Conservation (phyloP, 2,888 invertebrate species). For the Anodontia alba region DNA sequence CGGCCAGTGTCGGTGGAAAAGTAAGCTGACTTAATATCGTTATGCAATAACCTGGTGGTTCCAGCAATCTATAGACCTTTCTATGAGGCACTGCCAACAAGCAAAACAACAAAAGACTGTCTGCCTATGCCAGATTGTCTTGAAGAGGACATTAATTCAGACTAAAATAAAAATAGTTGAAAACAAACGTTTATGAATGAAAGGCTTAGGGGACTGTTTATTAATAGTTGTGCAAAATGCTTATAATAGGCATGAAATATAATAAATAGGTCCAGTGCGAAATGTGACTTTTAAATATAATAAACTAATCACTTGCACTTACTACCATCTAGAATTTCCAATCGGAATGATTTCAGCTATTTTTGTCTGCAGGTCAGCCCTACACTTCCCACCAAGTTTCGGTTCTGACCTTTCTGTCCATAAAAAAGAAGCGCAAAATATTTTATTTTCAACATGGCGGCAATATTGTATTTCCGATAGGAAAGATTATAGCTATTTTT, state of each 20-base stretch:
- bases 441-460: too few relatives aligned
- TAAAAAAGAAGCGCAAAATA: too few relatives aligned
- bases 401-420: too few relatives aligned
- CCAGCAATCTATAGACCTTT: conserved; percentile 13
- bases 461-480: too few relatives aligned
- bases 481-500: too few relatives aligned
- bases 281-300: background rate
- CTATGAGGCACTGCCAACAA: conserved; percentile 25
- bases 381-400: too few relatives aligned
- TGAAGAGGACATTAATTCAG: conserved; percentile 20
- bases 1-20: conserved; percentile 24
- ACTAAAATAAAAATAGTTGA: background rate
- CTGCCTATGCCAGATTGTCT: conserved; percentile 20
- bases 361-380: too few relatives aligned
- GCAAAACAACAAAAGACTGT: conserved; percentile 18
- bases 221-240: background rate
- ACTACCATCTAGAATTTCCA: too few relatives aligned
- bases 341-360: too few relatives aligned
- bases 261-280: too few relatives aligned
- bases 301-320: background rate
- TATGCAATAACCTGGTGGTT: conserved; percentile 17
- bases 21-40: conserved; percentile 21
- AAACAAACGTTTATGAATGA: background rate
- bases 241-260: background rate
- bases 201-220: background rate